Evolutionary conservation across 2,113 vertebrate species (phyloP).

Genomic region (Pluvianellus socialis): DNA sequence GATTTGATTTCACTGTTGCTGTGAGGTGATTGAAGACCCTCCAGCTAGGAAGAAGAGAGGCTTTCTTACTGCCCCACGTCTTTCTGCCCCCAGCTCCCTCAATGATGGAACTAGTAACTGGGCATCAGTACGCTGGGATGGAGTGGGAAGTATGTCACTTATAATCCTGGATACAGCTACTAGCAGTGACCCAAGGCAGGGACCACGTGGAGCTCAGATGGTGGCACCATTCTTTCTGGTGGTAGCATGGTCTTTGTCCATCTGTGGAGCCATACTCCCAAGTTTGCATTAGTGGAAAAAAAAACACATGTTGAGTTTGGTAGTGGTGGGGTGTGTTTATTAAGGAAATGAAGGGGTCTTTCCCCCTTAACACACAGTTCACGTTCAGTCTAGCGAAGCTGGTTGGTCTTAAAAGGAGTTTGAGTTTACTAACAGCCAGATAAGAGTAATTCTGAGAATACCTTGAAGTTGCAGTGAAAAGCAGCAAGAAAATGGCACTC

Average conservation of each 20-base stretch:
- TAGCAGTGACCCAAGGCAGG: neutral
- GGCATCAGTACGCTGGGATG: accelerated
- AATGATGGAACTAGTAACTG: neutral
- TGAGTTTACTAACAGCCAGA: neutral
- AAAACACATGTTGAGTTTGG: accelerated
- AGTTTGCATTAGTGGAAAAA: neutral
- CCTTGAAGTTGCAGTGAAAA: neutral
- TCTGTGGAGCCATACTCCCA: accelerated
- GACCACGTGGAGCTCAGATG: accelerated
- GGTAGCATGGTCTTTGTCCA: neutral
- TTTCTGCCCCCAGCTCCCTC: neutral
- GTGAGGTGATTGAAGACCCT: neutral
- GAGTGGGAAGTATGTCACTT: neutral
- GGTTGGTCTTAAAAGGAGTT: neutral
- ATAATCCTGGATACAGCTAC: neutral
- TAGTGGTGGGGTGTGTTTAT: neutral
- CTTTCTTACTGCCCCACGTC: neutral
- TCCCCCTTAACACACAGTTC: neutral
- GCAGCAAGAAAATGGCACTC: neutral
- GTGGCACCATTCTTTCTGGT: accelerated
- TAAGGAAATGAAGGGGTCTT: neutral
- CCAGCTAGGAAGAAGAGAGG: neutral
- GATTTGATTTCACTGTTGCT: neutral
- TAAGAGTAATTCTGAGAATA: neutral
- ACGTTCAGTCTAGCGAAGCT: neutral